A percentile compares a stretch with the other conserved stretches of the same genome.
These are phyloP conservation scores for Subanguina moxae DNA, from an alignment of 1,140 invertebrate species.

Conservation along the genomic window DNA sequence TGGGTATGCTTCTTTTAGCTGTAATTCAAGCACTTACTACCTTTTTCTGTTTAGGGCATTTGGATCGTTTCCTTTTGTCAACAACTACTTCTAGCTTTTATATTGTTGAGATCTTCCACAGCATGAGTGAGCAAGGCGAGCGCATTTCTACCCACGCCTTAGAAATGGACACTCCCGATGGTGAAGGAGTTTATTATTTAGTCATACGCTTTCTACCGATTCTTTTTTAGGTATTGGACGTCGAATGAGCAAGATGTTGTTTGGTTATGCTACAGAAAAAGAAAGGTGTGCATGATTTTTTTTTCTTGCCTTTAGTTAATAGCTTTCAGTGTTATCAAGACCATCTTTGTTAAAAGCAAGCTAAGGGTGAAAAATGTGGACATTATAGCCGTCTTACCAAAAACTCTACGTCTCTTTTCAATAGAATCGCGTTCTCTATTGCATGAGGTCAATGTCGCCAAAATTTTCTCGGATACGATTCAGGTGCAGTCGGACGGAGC, in stretches of 20 bases:
- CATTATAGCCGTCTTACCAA: conserved; percentile 21
- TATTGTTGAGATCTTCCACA: conserved; percentile 34
- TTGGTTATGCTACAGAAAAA: conserved; percentile 13
- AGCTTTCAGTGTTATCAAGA: conserved; percentile 28
- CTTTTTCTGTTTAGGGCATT: conserved; percentile 28
- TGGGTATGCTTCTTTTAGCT: conserved; percentile 28
- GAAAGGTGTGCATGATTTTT: conserved; percentile 18
- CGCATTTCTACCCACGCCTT: conserved; percentile 16
- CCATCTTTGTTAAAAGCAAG: conserved; percentile 8
- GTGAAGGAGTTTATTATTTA: too few species aligned
- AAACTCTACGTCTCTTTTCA: conserved; percentile 27
- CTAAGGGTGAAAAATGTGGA: conserved; percentile 17
- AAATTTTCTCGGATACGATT: conserved; percentile 13
- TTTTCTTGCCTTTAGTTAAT: conserved; percentile 11
- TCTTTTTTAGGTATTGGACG: conserved; percentile 19
- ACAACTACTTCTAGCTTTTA: conserved; percentile 38
- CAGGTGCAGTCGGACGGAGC: conserved; percentile 8
- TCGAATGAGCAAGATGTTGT: conserved; percentile 28
- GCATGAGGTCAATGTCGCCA: conserved; percentile 22
- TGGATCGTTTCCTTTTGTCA: conserved; percentile 31
- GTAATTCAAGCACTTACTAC: too few species aligned
- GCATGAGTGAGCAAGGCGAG: conserved; percentile 8
- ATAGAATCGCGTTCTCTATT: conserved; percentile 7
- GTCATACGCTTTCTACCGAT: too few species aligned
- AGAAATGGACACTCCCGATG: conserved; percentile 8